These are phyloP conservation scores for Atherix ibis DNA, from an alignment of 2,888 invertebrate genomes.

Conservation along the genomic window DNA sequence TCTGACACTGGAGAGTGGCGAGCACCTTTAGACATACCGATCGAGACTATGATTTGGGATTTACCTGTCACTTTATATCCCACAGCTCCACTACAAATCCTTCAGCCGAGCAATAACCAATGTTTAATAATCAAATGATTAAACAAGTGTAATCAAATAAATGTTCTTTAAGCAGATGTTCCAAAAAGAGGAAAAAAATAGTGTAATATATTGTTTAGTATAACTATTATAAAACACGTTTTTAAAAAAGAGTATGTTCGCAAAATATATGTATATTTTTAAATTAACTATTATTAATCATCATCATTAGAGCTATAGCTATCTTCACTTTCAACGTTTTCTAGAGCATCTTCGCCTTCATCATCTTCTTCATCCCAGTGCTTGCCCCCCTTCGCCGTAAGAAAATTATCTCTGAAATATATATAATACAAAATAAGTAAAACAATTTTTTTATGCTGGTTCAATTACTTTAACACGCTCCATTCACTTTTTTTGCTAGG, in stretches of 20 bases:
- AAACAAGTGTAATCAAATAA: too few relatives aligned
- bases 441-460: slow-evolving; percentile 2
- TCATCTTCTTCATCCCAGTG: slow-evolving; percentile 70
- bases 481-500: slow-evolving; percentile 35
- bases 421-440: too few relatives aligned
- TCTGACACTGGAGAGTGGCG: slow-evolving; percentile 47
- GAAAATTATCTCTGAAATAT: slow-evolving; percentile 68
- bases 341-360: background rate
- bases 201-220: too few relatives aligned
- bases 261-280: too few relatives aligned
- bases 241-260: too few relatives aligned
- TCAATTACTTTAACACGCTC: slow-evolving; percentile 40
- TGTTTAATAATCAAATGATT: slow-evolving; percentile 11
- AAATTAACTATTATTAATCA: too few relatives aligned
- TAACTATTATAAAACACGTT: too few relatives aligned
- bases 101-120: slow-evolving; percentile 36
- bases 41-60: slow-evolving; percentile 99
- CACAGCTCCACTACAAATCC: slow-evolving; percentile 69
- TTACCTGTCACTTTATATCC: slow-evolving; percentile 88
- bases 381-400: slow-evolving; percentile 77
- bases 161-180: too few relatives aligned
- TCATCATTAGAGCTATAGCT: too few relatives aligned
- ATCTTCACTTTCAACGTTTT: too few relatives aligned
- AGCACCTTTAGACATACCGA: slow-evolving; percentile 71
- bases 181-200: too few relatives aligned